These are phyloP conservation scores for Megaustenia siamemsis DNA, from an alignment of 2,888 invertebrate genomes.

Conservation along the genomic window DNA sequence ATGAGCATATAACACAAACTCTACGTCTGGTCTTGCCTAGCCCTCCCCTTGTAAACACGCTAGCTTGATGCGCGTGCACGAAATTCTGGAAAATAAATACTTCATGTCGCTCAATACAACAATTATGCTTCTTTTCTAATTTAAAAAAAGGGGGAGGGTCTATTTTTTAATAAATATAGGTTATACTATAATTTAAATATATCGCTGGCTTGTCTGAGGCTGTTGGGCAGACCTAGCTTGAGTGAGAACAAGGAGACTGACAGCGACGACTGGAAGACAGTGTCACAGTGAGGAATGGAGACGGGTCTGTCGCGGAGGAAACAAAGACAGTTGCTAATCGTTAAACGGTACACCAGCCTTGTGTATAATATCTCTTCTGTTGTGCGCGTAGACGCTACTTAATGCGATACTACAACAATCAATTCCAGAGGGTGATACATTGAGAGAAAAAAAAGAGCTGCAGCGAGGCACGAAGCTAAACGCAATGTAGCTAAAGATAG, in stretches of 20 bases:
- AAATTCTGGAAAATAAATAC: conserved; percentile 31
- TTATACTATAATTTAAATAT: neutral
- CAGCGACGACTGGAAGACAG: neutral
- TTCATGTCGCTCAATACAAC: conserved; percentile 12
- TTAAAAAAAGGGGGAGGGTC: too few species aligned
- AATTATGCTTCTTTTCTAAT: neutral
- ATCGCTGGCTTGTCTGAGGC: neutral
- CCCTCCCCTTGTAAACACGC: too few species aligned
- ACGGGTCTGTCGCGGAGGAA: neutral
- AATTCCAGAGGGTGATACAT: neutral
- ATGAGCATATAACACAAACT: too few species aligned
- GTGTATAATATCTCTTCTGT: too few species aligned
- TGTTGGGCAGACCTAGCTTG: neutral
- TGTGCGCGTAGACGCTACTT: neutral
- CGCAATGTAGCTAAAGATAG: too few species aligned
- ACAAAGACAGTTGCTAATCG: neutral
- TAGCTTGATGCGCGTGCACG: neutral
- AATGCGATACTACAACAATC: neutral
- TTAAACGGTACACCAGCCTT: too few species aligned
- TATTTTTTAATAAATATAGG: neutral
- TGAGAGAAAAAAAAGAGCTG: neutral
- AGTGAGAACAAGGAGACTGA: neutral
- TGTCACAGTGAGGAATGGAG: neutral
- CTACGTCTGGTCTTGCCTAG: too few species aligned
- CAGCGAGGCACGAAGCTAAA: neutral